phyloP scores from a whole-genome alignment of 2,888 invertebrate genomes.

The Spilosoma lubricipeda region DNA sequence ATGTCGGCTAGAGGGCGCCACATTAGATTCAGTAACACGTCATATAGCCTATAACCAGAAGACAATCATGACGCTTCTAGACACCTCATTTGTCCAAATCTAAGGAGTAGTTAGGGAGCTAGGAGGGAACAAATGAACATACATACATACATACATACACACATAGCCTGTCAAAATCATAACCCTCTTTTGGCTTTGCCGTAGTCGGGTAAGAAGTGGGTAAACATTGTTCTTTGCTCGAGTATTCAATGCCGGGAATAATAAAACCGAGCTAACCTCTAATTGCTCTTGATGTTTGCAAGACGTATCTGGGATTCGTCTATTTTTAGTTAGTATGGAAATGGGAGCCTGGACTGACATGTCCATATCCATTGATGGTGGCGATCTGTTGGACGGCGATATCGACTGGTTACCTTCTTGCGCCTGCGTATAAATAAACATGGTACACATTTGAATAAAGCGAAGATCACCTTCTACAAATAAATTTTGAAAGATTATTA shows the following conservation, averaged over 20 bases:
- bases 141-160: too few species aligned
- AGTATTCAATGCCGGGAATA: not conserved
- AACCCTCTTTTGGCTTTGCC: too few species aligned
- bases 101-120: too few species aligned
- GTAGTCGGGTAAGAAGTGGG: too few species aligned
- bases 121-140: too few species aligned
- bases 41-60: too few species aligned
- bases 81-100: too few species aligned
- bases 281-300: constrained; percentile 56
- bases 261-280: constrained; percentile 44
- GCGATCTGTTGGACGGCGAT: constrained; percentile 56
- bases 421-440: constrained; percentile 38
- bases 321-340: constrained; percentile 45
- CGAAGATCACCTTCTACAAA: not conserved
- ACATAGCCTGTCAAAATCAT: too few species aligned
- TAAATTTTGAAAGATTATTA: not conserved
- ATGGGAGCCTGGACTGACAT: constrained; percentile 36
- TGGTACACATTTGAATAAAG: not conserved
- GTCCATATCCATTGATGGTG: constrained; percentile 52
- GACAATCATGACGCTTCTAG: too few species aligned
- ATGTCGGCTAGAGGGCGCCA: too few species aligned
- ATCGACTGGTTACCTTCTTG: constrained; percentile 50
- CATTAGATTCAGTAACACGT: too few species aligned
- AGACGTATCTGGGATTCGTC: constrained; percentile 50
- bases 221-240: not conserved